Conservation (phyloP, 1,140 invertebrate genomes). For the Eueides isabella region DNA sequence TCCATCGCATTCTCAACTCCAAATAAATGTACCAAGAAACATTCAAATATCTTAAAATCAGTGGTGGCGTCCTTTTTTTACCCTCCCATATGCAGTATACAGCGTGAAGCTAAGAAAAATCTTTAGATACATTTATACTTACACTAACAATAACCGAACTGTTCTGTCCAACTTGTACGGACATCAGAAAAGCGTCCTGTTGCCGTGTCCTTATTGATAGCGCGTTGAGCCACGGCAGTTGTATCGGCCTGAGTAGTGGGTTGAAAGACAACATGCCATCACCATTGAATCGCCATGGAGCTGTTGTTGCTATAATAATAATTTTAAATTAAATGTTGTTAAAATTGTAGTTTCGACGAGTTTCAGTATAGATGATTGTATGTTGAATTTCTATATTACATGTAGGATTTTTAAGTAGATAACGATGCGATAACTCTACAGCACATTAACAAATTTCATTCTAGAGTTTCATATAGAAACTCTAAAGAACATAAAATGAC, state of each 20-base stretch:
- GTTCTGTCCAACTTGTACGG: conserved; percentile 92
- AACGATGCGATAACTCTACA: no score
- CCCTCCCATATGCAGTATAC: no score
- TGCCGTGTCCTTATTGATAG: conserved; percentile 92
- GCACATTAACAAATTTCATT: no score
- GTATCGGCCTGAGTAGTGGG: conserved; percentile 91
- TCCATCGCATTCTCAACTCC: no score
- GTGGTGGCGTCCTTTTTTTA: no score
- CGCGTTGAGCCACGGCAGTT: conserved; percentile 94
- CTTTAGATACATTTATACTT: conserved; percentile 37
- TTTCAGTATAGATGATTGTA: not conserved
- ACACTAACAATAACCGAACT: conserved; percentile 88
- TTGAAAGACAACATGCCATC: conserved; percentile 93
- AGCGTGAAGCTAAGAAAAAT: no score
- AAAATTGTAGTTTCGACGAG: not conserved
- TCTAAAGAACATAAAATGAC: no score
- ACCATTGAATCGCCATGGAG: conserved; percentile 90
- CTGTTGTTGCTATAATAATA: conserved; percentile 80
- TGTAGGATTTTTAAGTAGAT: no score
- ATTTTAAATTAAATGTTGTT: not conserved
- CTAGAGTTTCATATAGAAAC: no score
- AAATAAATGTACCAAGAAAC: no score
- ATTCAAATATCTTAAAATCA: no score
- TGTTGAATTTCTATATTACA: not conserved
- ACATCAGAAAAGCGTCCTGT: conserved; percentile 90